Base-by-base conservation (phyloP, 2,113 vertebrate species). In the Boulengeromyrus knoepffleri region DNA sequence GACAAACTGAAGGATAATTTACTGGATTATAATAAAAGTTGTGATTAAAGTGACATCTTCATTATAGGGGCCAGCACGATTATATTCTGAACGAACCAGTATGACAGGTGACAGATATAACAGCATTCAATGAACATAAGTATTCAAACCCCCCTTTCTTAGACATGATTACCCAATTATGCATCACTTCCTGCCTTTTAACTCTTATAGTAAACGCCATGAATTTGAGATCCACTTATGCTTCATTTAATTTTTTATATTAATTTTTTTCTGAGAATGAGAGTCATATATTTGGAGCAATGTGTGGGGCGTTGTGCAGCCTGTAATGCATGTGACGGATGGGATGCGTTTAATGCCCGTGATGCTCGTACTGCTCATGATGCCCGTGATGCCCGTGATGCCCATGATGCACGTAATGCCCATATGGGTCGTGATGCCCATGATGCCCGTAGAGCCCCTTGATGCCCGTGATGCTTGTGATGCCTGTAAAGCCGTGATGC, bases 311-410 rank as follows among this genome's bases (percentile, higher is more conserved):
- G 4, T 5, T 21, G 19, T 56, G 19, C 53, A 56, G 53, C 19
- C 53, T 21, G 53, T 21, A 21, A 56, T 62, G 56, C 56, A 24
- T n/a, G 21, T 19, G 15, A 53, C 13, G 52, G 3, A 42, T 42
- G 4, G 10, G 53, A 56, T 21, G 19, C 5, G 19, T 3, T 1
- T 24, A 56, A 56, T 53, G 21, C 21, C 7, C 2, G 0, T 58
- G 21, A 58, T 58, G 5, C 53, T 5, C 53, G 0, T 56, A 1
- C 21, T 56, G 0, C 19, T 1, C 5, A 0, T 56, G 0, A 21
- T 56, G 1, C 19, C 53, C 19, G 0, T 56, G 0, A 56, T 58
- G 21, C 53, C 53, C 19, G 1, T 56, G 5, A 56, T 21, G 53
- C 19, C 9, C 1, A 0, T 58, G 12, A 24, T 58, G 6, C 6